Base-by-base conservation (phyloP, 2,888 invertebrate species). In the Busseola fusca region DNA sequence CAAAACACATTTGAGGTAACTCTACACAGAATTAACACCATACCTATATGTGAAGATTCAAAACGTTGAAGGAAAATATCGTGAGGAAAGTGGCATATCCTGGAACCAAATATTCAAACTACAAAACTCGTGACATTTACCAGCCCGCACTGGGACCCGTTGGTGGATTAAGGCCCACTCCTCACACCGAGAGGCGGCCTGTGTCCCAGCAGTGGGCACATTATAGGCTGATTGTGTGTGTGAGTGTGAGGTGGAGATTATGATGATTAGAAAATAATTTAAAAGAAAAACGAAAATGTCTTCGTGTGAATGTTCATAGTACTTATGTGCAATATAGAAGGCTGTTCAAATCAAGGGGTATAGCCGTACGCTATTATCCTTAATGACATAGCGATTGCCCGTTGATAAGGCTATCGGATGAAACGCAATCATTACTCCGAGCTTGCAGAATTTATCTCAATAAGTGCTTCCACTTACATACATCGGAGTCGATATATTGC, bases 351-450 rank as follows among this genome's bases (percentile, higher is more conserved):
- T 64, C 66, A 74, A 60, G 63, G 68, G 64, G 40, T 63, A 58
- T 48, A 69, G 48, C 60, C 16, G 40, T 27, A 48, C 12, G 70
- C 70, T 76, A 82, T 82, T 82, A 84, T 72, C 69, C 58, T 65
- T 81, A 84, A 84, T 72, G 76, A 72, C 65, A 56, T 40, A 63
- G 16, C 62, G 69, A 80, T 82, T 74, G 71, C 67, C 74, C 65
- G 40, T 58, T 74, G 80, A 83, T 84, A 84, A 73, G 71, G 71
- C 72, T 82, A 81, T 84, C 76, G 50, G 65, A 69, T 66, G 69
- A 78, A 84, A 72, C 64, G 66, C 70, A 72, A 75, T 81, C 83
- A 74, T 84, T 81, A 84, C 64, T 62, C 66, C 10, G 18, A 78
- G 64, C 81, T 63, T 56, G 67, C 68, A 69, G 68, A 60, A 83